phyloP scores from a whole-genome alignment of 1,140 invertebrate genomes.

The Alviniconcha marisindica region DNA sequence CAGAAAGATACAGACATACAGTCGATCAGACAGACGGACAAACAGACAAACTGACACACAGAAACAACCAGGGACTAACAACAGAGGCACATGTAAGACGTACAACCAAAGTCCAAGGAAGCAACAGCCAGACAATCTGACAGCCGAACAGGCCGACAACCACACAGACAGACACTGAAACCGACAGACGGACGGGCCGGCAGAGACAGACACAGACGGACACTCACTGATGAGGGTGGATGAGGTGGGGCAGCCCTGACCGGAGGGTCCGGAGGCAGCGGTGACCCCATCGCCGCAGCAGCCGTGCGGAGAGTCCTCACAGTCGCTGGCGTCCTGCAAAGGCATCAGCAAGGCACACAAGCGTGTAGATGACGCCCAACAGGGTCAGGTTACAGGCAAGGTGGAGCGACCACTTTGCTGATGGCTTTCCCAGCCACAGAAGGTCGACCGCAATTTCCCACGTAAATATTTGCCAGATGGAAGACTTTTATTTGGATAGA shows the following conservation, averaged over 20 bases:
- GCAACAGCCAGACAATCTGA: neutral
- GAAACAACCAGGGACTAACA: neutral
- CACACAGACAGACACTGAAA: neutral
- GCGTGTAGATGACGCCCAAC: too few relatives aligned
- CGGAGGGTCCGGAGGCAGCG: slow-evolving; percentile 55
- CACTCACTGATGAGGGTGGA: slow-evolving; percentile 11
- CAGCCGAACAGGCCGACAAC: neutral
- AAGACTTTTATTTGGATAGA: too few relatives aligned
- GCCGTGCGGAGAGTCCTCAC: slow-evolving; percentile 61
- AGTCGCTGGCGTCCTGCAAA: slow-evolving; percentile 50
- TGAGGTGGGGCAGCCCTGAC: slow-evolving; percentile 45
- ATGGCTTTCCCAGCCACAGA: too few relatives aligned
- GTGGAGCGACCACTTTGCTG: too few relatives aligned
- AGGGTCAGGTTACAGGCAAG: too few relatives aligned
- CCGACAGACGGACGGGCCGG: neutral
- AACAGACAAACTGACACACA: neutral
- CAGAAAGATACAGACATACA: neutral
- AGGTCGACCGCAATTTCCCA: too few relatives aligned
- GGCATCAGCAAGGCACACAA: too few relatives aligned
- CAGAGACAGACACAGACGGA: neutral
- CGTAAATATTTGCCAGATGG: too few relatives aligned
- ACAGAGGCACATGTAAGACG: too few relatives aligned
- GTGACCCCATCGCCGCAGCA: slow-evolving; percentile 71
- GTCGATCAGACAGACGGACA: neutral
- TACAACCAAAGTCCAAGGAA: neutral